phyloP scores from a whole-genome alignment of 2,797 vertebrate genomes.

The Neostethus bicornis region DNA sequence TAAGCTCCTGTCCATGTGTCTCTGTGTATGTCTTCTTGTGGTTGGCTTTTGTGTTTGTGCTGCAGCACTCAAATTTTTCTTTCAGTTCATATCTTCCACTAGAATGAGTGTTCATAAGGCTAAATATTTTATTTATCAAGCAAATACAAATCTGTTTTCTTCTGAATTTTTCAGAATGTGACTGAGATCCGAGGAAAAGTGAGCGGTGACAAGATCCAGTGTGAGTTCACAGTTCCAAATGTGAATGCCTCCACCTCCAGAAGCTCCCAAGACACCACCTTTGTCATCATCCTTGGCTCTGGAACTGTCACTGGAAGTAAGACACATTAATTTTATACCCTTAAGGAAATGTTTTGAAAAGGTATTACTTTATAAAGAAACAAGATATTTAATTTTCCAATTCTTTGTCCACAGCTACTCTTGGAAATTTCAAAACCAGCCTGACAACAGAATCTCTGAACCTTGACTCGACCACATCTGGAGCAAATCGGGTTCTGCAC shows the following conservation, averaged over 20 bases:
- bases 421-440: accelerated
- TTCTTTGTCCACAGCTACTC: accelerated
- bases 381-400: background rate
- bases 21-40: too few species aligned
- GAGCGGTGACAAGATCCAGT: constrained; percentile 5
- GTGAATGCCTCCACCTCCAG: background rate
- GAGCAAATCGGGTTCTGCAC: background rate
- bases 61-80: too few species aligned
- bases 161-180: constrained; percentile 4
- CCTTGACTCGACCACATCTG: background rate
- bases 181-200: background rate
- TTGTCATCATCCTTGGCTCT: accelerated
- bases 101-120: too few species aligned
- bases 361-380: background rate
- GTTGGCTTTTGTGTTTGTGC: too few species aligned
- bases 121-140: background rate
- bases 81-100: too few species aligned
- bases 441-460: accelerated
- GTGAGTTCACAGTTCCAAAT: constrained; percentile 16
- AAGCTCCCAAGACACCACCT: accelerated
- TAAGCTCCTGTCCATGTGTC: too few species aligned
- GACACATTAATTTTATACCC: background rate
- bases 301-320: accelerated
- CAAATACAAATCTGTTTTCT: background rate
- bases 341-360: background rate